Evolutionary conservation across 92 coral and sea anemone genomes (phyloP).

Genomic region (Hydrozoanthus gracilis): DNA sequence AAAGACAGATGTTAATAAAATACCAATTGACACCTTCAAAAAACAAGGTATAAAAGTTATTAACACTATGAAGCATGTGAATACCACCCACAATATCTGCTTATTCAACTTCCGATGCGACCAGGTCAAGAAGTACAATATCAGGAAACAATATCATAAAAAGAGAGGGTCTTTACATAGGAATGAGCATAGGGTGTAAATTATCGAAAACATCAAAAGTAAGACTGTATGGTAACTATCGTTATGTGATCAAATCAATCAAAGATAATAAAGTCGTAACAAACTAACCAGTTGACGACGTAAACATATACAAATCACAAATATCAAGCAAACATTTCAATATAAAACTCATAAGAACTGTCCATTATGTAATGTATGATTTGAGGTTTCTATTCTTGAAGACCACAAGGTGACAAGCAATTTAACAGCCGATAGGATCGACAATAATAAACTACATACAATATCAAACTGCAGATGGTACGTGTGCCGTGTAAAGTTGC

Average conservation of each 20-base stretch:
- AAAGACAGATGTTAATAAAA: conserved; percentile 25
- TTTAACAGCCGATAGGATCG: no score
- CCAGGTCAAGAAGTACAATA: neutral
- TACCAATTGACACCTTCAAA: conserved; percentile 32
- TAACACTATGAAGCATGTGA: neutral
- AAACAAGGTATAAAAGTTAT: conserved; percentile 22
- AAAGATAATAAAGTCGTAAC: no score
- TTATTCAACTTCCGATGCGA: conserved; percentile 1
- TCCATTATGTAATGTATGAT: no score
- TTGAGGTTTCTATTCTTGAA: no score
- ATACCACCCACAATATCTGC: neutral
- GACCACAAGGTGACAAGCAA: no score
- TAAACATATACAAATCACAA: neutral
- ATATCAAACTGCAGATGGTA: neutral
- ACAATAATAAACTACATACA: no score
- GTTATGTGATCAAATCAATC: neutral
- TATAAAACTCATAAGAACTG: no score
- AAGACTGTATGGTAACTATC: conserved; percentile 33
- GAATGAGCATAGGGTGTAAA: conserved; percentile 2
- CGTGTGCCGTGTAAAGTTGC: neutral
- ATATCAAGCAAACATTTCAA: no score
- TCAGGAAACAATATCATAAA: neutral
- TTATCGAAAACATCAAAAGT: neutral
- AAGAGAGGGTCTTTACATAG: neutral
- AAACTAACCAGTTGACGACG: neutral